Base-by-base conservation (phyloP, 2,113 vertebrate species). In the Passer montanus region DNA sequence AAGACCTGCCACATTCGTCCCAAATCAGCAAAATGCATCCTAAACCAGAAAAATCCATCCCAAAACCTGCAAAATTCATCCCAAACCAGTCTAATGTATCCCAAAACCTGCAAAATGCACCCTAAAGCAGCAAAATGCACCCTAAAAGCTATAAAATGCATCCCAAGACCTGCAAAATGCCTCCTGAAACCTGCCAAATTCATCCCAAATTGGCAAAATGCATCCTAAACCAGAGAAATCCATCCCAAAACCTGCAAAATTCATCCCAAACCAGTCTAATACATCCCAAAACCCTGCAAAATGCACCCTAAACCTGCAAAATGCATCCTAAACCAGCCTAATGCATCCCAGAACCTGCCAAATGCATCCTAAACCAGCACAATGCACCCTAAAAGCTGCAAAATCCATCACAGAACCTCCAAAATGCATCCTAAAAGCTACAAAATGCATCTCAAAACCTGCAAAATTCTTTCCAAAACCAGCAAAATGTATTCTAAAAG, bases 181-280 rank as follows among this genome's bases (percentile, higher is more conserved):
- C 20, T 5, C 44, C 24, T 3, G 35, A 37, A 37, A 37, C 35
- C 35, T 37, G 35, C 35, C 35, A 49, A 49, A 27, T 52, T 26
- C 26, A 27, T 37, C 35, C 35, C 35, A 37, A 37, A 37, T 37
- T 37, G 35, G 39, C 10, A 19, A 26, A 47, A 19, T 67, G 8
- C 12, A 35, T 5, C 33, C 23, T 2, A 15, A 27, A 6, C 1
- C 44, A 19, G 33, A 2, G 19, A 47, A 47, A 19, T n/a, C 3
- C 8, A 35, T 2, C 33, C 64, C 0, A 66, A 66, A 7, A 37
- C 10, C 21, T 2, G 28, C 7, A 21, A 28, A 24, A 35, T 37
- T 37, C 35, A 37, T 37, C 35, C 35, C 35, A 37, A 37, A 37
- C 35, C 35, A 37, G 35, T 37, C 35, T 37, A 37, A 37, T 37